Conservation (phyloP, 2,113 vertebrate genomes). For the Oreochromis tanganicae region DNA sequence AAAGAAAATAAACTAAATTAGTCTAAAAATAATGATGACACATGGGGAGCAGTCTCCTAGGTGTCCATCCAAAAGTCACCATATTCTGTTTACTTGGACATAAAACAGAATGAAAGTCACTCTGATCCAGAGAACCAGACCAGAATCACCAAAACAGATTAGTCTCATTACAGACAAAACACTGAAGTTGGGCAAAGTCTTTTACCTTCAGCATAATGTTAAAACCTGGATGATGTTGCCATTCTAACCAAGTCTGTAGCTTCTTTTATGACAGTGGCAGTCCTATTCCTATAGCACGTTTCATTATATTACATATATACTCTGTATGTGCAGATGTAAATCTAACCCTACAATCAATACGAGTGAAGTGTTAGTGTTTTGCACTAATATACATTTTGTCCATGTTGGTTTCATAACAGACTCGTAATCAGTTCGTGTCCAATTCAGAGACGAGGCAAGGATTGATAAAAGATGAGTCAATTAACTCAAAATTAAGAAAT, state of each 20-base stretch:
- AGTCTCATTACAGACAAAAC: background rate
- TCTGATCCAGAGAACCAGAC: background rate
- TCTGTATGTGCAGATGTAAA: background rate
- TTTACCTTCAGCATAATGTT: background rate
- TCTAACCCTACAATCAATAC: background rate
- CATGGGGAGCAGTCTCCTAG: accelerated
- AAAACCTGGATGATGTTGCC: background rate
- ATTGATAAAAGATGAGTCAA: background rate
- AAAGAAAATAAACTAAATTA: too few species aligned
- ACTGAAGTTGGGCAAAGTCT: background rate
- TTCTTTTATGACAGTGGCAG: background rate
- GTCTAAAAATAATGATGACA: background rate
- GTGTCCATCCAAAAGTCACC: background rate
- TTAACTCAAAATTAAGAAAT: background rate
- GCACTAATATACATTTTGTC: background rate
- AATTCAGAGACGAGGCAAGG: background rate
- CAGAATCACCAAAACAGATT: background rate
- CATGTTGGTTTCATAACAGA: background rate
- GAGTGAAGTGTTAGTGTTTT: background rate
- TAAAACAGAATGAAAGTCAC: background rate
- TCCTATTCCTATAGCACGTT: too few species aligned
- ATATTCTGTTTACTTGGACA: background rate
- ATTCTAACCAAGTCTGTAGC: background rate
- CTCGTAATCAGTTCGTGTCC: background rate
- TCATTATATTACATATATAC: accelerated